Evolutionary conservation across 1,140 invertebrate species (phyloP).

Genomic region (Papilio polyxenes): DNA sequence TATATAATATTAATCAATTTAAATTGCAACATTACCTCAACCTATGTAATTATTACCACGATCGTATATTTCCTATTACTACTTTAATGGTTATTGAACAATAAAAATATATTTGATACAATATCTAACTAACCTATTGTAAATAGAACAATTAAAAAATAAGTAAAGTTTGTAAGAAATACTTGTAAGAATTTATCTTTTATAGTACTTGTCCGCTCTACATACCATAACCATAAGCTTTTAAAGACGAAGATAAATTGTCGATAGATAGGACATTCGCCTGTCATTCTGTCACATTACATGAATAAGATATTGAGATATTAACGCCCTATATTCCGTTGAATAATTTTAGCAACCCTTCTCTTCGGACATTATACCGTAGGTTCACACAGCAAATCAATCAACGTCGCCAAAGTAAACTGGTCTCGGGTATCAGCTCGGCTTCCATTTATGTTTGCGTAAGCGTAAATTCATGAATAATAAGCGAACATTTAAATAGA

Average conservation of each 20-base stretch:
- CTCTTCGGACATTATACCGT: not conserved
- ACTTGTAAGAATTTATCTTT: not conserved
- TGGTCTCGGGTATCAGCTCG: slow-evolving; percentile 28
- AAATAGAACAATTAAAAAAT: not conserved
- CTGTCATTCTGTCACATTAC: slow-evolving; percentile 19
- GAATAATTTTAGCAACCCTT: slow-evolving; percentile 35
- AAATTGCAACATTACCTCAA: not conserved
- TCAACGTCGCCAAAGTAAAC: slow-evolving; percentile 34
- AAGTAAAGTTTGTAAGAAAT: not conserved
- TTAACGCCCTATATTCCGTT: slow-evolving; percentile 25
- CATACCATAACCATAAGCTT: not conserved
- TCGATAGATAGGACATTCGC: not conserved
- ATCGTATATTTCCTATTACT: not conserved
- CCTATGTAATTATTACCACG: slow-evolving; percentile 10
- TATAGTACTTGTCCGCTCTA: not conserved
- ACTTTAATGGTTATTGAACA: not conserved
- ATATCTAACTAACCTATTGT: not conserved
- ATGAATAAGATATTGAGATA: slow-evolving; percentile 26
- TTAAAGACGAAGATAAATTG: slow-evolving; percentile 22
- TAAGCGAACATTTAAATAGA: slow-evolving; percentile 20
- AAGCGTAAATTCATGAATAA: slow-evolving; percentile 39
- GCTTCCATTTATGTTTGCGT: slow-evolving; percentile 29
- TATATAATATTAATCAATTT: not conserved
- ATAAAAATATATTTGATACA: not conserved
- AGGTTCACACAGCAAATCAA: slow-evolving; percentile 36